A percentile compares a stretch with the other conserved stretches of the same genome.
phyloP scores from a whole-genome alignment of 2,113 vertebrate genomes.

The Cyanoramphus novaezelandiae region DNA sequence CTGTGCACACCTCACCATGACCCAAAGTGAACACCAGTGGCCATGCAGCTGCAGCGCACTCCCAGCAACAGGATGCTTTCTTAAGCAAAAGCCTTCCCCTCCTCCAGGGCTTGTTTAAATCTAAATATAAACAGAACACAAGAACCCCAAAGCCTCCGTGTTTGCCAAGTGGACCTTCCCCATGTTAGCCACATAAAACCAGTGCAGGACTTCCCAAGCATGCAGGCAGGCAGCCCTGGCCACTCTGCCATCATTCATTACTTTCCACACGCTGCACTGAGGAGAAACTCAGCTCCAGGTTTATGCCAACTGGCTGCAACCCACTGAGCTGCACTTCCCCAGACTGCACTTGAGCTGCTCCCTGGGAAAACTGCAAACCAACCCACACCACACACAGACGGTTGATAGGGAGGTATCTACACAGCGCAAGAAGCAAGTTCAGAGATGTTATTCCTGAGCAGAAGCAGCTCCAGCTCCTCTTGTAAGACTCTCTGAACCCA shows the following conservation, averaged over 20 bases:
- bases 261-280: accelerated
- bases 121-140: not conserved
- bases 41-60: accelerated
- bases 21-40: accelerated
- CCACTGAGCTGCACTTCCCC: not conserved
- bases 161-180: not conserved
- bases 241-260: accelerated
- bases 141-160: not conserved
- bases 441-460: not conserved
- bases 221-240: accelerated
- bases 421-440: accelerated
- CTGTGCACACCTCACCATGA: not conserved
- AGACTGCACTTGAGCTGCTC: not conserved
- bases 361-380: not conserved
- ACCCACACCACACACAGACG: not conserved
- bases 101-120: constrained; percentile 16
- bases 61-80: not conserved
- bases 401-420: not conserved
- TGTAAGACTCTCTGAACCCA: not conserved
- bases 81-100: not conserved
- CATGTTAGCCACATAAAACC: not conserved
- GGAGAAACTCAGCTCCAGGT: not conserved
- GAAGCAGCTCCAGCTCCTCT: not conserved
- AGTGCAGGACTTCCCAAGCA: not conserved
- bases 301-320: not conserved